Evolutionary conservation across 2,888 invertebrate genomes (phyloP), one percentile per base, ranked within the genome.

Genomic region (Andrena bicolor): DNA sequence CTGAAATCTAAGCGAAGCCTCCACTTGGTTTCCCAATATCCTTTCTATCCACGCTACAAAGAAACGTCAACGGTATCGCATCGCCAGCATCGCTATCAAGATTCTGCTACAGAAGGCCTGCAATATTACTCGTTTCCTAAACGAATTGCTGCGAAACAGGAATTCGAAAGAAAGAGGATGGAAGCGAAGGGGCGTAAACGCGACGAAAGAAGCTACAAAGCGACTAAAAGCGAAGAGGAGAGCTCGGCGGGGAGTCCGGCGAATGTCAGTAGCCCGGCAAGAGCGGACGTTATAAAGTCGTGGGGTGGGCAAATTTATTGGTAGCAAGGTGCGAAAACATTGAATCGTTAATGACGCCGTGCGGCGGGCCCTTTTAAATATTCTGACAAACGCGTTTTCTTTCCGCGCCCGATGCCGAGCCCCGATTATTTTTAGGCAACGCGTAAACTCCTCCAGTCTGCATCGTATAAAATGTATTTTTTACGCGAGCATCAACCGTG

Each of bases 251-350:
- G 86, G 88, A 83, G 84, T 82, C 84, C 78, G 78, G 83, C 80
- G 79, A 68, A 82, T 74, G 82, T 80, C 81, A 80, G 75, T 56
- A 77, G 76, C 74, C 5, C 68, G 79, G 68, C 69, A 61, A 64
- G 68, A 64, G 79, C 73, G 60, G 80, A 74, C 85, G 82, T 82
- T 84, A 49, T 78, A 85, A 81, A 84, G 85, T 83, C 83, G 72
- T 76, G 76, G 69, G 82, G 80, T 72, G 74, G 80, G 78, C 82
- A 76, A 85, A 74, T 86, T 87, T 85, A 85, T 84, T 80, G 77
- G 80, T 77, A 61, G 77, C 73, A 77, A 85, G 85, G 86, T 85
- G 88, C 83, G 88, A 87, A 84, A 82, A 84, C 84, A 77, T 83
- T 76, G 74, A 71, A 80, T 80, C 75, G 76, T 80, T 80, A 77